Evolutionary conservation across 2,888 invertebrate species (phyloP), one percentile per base, ranked within the genome.

Genomic region (Marasmarcha lunaedactyla): DNA sequence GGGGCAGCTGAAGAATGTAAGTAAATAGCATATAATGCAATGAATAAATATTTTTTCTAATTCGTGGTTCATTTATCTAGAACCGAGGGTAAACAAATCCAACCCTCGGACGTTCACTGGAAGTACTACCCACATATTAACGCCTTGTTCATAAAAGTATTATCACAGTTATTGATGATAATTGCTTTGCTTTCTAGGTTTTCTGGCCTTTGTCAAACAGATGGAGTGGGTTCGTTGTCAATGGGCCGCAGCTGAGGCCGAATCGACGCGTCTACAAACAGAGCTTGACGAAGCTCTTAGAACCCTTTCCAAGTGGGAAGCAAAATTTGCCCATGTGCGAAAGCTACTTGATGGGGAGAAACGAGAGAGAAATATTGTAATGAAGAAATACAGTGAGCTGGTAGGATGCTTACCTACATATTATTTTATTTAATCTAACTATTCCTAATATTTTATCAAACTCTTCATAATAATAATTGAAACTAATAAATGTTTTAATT

Each of bases 301-400:
- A 13, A 91, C 92, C 36, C 88, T 91, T 42, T 86, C 88, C 3
- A 90, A 90, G 52, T 85, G 93, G 54, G 93, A 95, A 55, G 88
- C 89, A 2, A 93, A 94, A 63, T 85, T 96, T 45, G 89, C 89
- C 50, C 91, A 92, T 65, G 93, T 93, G 0, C 85, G 95, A 40
- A 90, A 90, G 50, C 81, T 95, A 33, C 76, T 95, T 1, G 95
- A 95, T 53, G 87, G 89, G 44, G 95, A 95, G 57, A 91, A 90
- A 52, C 87, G 88, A 45, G 88, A 87, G 39, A 81, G 92, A 13
- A 86, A 88, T 41, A 84, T 85, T 51, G 89, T 89, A 0, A 88
- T 93, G 63, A 85, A 89, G 46, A 92, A 94, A 42, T 87, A 90
- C 45, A 89, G 89, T 66, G 84, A 87, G 54, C 74, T 92, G 84